Percentiles rank a stretch among this genome's conserved stretches.
Conservation (phyloP, 1,140 invertebrate genomes). For the Archegozetes longisetosus region DNA sequence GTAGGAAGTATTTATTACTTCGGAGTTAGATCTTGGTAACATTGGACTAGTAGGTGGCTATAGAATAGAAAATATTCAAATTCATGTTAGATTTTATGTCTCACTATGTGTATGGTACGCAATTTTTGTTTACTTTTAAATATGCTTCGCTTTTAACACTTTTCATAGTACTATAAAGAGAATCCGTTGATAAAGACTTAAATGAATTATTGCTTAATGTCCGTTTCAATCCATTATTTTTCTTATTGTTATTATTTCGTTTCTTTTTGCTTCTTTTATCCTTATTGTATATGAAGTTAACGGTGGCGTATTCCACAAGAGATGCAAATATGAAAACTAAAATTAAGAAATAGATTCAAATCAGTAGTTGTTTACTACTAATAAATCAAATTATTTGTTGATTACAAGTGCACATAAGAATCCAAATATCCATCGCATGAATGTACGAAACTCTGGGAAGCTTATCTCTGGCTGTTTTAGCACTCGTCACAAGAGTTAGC, state of each 20-base stretch:
- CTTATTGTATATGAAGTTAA: constrained; percentile 40
- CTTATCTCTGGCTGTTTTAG: constrained; percentile 14
- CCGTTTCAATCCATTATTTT: background rate
- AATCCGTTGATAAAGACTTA: background rate
- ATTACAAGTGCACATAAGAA: constrained; percentile 32
- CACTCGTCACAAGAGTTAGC: constrained; percentile 32
- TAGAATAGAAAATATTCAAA: no score
- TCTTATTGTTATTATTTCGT: background rate
- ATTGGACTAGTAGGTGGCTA: no score
- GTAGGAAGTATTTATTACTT: background rate
- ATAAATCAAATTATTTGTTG: background rate
- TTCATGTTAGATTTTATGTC: no score
- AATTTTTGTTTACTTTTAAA: background rate
- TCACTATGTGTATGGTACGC: no score
- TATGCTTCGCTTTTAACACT: background rate
- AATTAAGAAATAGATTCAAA: no score
- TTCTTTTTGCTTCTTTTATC: background rate
- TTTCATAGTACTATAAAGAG: background rate
- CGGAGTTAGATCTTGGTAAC: no score
- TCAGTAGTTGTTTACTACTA: background rate
- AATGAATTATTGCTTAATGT: background rate
- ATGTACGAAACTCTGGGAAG: constrained; percentile 33
- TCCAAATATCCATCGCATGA: constrained; percentile 40
- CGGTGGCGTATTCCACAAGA: constrained; percentile 32
- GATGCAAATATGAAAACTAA: constrained; percentile 44